Evolutionary conservation across 2,888 invertebrate genomes (phyloP), one percentile per base, ranked within the genome.

Genomic region (Trichopria drosophilae): DNA sequence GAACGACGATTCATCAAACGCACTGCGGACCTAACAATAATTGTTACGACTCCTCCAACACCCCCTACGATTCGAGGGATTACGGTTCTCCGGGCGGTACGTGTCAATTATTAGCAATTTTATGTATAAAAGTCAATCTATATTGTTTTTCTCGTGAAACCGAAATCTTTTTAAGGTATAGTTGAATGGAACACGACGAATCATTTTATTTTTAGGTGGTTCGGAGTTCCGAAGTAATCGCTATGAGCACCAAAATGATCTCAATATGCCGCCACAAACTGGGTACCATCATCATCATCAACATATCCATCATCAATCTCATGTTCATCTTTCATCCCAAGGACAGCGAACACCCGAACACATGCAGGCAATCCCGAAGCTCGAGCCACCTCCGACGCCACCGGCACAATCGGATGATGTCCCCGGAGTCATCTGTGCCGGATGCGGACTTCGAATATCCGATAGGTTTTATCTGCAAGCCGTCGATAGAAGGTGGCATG

Each of bases 381-480:
- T 80, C 51, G 81, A 80, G 62, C 80, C 80, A 20, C 76, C 73
- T 3, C 69, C 73, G 7, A 73, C 75, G 15, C 75, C 74, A 24
- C 71, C 72, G 6, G 61, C 69, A 4, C 70, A 71, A n/a, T n/a
- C n/a, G 42, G 67, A 68, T 34, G 70, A 69, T 75, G 65, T 71
- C 31, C 61, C 74, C 53, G 82, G 80, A 58, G 82, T 84, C 19
- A 76, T 80, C 48, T 95, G 95, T 77, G 93, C 93, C 44, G 95
- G 93, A 40, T 95, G 95, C 75, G 91, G 93, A 10, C 80, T 84
- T 51, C 82, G 86, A 64, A 95, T 95, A 77, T 84, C 84, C 61
- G 94, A 95, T 81, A 82, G 93, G 69, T 95, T 87, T 81, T 94
- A 93, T 79, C 84, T 95, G 64, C 85, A 91, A 71, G 93, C 94